Base-by-base conservation (phyloP, 2,888 invertebrate genomes). In the Therioaphis trifolii region DNA sequence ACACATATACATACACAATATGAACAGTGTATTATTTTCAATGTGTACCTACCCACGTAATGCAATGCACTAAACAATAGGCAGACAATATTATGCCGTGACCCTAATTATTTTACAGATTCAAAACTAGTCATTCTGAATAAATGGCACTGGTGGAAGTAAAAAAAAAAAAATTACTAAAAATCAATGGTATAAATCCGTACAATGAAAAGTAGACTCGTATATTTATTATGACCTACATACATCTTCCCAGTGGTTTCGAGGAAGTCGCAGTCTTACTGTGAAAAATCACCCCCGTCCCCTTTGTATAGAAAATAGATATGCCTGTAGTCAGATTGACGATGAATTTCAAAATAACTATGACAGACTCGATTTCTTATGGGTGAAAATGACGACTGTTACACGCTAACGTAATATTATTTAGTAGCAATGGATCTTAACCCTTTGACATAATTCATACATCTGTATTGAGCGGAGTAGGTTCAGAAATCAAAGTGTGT, bases 71-170 rank as follows among this genome's bases (percentile, higher is more conserved):
- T 68, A 68, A 78, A 52, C 68, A 78, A 78, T 78, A 14, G n/a
- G n/a, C n/a, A n/a, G n/a, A n/a, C n/a, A n/a, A n/a, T n/a, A n/a
- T n/a, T n/a, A n/a, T n/a, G n/a, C 58, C 55, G n/a, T 61, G 71
- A 58, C 46, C 43, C 27, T 71, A 49, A 58, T 71, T 71, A 69
- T 66, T 77, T 77, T 66, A 66, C 21, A 77, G 29, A 77, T 66
- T 49, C 7, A 77, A 58, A 80, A 71, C 40, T 27, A 71, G 14
- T 46, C 46, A 46, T 71, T 71, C 15, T 46, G 15, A 14, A 71
- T 58, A 21, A 80, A 58, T 80, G 29, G 29, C 15, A 43, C 46
- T 55, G 29, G 15, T 46, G 15, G 15, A 43, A 69, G n/a, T n/a
- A n/a, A n/a, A n/a, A n/a, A n/a, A n/a, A 66, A 21, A 63, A 49